These are phyloP conservation scores for Turdus rufiventris DNA, from an alignment of 2,113 vertebrate genomes.

Conservation along the genomic window DNA sequence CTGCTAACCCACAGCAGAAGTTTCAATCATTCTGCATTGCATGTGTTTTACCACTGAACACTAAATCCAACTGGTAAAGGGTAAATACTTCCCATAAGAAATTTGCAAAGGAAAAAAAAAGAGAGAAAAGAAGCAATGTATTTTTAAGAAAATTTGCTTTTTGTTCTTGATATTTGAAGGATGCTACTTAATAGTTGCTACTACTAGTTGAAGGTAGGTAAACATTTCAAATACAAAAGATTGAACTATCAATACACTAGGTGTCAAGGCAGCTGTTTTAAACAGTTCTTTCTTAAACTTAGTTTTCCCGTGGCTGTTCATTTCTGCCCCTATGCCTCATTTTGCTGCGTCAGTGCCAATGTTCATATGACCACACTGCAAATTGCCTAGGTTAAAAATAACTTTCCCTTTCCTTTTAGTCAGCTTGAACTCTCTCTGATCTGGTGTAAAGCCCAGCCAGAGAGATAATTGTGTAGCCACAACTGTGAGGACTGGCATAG, in stretches of 20 bases:
- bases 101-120: neutral
- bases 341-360: neutral
- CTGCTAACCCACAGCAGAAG: neutral
- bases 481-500: neutral
- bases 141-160: neutral
- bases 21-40: rapidly evolving
- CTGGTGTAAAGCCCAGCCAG: neutral
- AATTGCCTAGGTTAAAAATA: neutral
- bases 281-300: neutral
- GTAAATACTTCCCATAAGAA: neutral
- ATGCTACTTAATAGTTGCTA: neutral
- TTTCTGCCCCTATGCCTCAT: neutral
- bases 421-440: neutral
- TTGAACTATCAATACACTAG: neutral
- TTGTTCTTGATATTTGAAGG: neutral
- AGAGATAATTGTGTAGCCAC: neutral
- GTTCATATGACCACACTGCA: neutral
- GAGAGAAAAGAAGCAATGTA: neutral
- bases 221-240: neutral
- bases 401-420: neutral
- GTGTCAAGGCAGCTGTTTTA: neutral
- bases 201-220: neutral
- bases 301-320: neutral
- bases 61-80: neutral
- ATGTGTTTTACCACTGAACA: neutral